phyloP scores from a whole-genome alignment of 30 jellyfish, hydroid and myxozoan species.

The Hydra vulgaris region DNA sequence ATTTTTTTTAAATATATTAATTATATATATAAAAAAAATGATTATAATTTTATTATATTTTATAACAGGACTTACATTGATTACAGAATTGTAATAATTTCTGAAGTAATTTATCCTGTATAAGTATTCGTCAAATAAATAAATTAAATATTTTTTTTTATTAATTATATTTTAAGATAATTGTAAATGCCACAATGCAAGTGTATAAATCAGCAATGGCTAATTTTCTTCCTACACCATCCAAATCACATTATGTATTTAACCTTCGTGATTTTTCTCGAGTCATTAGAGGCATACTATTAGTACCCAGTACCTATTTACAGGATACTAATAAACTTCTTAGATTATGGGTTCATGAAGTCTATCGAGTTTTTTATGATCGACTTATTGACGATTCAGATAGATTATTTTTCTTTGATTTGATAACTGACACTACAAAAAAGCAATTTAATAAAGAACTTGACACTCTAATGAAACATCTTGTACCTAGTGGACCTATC shows the following conservation, averaged over 20 bases:
- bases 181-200: slow-evolving; percentile 98
- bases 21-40: no score
- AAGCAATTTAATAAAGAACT: slow-evolving; percentile 79
- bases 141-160: no score
- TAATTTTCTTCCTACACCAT: slow-evolving; percentile 92
- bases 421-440: slow-evolving; percentile 59
- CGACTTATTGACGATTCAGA: slow-evolving; percentile 83
- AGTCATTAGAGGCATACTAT: slow-evolving; percentile 84
- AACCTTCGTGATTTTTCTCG: slow-evolving; percentile 92
- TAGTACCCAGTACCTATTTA: slow-evolving; percentile 80
- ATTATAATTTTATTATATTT: no score
- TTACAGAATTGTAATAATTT: no score
- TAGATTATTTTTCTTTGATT: slow-evolving; percentile 69
- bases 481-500: slow-evolving; percentile 79
- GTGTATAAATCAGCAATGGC: slow-evolving; percentile 78
- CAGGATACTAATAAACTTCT: slow-evolving; percentile 81
- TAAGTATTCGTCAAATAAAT: no score
- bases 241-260: slow-evolving; percentile 93
- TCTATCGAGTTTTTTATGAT: slow-evolving; percentile 91
- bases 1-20: no score
- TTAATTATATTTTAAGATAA: slow-evolving; percentile 35
- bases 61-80: no score
- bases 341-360: slow-evolving; percentile 95
- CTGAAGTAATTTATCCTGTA: no score
- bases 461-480: slow-evolving; percentile 42